phyloP scores from a whole-genome alignment of 2,888 invertebrate species.

The Melieria picta region DNA sequence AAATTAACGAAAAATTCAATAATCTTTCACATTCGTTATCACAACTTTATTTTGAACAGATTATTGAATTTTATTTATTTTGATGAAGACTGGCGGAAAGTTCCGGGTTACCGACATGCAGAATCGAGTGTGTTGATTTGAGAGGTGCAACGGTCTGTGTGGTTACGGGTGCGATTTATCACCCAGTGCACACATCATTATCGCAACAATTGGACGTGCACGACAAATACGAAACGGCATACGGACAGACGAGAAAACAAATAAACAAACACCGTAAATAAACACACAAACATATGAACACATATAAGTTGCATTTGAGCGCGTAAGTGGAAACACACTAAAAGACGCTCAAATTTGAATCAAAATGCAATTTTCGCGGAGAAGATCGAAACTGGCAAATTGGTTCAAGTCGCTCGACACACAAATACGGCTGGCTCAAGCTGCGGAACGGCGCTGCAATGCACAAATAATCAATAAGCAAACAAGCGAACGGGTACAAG shows the following conservation, averaged over 20 bases:
- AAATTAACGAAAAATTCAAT: too few relatives aligned
- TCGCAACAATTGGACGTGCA: conserved; percentile 62
- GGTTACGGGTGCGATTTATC: conserved; percentile 40
- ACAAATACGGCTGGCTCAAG: not conserved
- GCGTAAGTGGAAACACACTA: conserved; percentile 38
- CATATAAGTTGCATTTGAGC: not conserved
- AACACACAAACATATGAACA: conserved; percentile 8
- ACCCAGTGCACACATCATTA: conserved; percentile 53
- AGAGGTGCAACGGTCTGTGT: conserved; percentile 45
- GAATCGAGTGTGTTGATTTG: conserved; percentile 41
- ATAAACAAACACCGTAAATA: conserved; percentile 33
- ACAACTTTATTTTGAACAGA: too few relatives aligned
- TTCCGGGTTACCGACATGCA: conserved; percentile 24
- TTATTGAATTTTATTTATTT: too few relatives aligned
- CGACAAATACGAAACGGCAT: conserved; percentile 53
- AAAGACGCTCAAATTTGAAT: conserved; percentile 61
- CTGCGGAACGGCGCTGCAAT: not conserved
- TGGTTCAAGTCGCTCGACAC: not conserved
- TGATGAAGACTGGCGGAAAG: too few relatives aligned
- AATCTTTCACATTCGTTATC: too few relatives aligned
- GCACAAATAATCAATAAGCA: conserved; percentile 15
- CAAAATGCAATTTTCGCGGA: conserved; percentile 58
- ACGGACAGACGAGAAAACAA: conserved; percentile 40
- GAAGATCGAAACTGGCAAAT: conserved; percentile 1
- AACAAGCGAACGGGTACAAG: conserved; percentile 25